Percentiles rank a stretch among this genome's conserved stretches.
Evolutionary conservation across 2,888 invertebrate species (phyloP).

Genomic region (Julus scandinavius): DNA sequence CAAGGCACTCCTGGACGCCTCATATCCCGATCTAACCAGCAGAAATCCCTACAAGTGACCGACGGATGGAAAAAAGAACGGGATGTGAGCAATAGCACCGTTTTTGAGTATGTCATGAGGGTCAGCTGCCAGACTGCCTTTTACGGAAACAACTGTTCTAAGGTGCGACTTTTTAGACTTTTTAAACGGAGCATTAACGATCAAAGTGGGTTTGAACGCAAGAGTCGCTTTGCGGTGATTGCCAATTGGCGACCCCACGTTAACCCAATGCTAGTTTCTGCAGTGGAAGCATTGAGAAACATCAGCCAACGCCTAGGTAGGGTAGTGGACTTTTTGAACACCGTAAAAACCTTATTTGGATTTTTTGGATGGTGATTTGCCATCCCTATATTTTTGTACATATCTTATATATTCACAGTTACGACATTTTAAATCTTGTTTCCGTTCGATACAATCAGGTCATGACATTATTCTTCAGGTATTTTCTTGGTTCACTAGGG

Average conservation of each 20-base stretch:
- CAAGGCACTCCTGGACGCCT: conserved; percentile 42
- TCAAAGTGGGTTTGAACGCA: neutral
- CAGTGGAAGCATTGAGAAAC: neutral
- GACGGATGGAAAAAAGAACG: conserved; percentile 52
- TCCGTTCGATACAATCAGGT: neutral
- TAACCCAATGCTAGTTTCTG: neutral
- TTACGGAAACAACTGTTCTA: conserved; percentile 54
- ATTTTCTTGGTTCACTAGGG: neutral
- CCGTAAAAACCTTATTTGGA: conserved; percentile 49
- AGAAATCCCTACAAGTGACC: neutral
- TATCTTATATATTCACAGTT: neutral
- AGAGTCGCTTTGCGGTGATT: neutral
- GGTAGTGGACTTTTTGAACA: conserved; percentile 45
- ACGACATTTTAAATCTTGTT: conserved; percentile 31
- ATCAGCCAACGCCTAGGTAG: conserved; percentile 14
- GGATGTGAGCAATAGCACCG: conserved; percentile 42
- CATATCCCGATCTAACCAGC: neutral
- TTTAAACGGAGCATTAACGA: neutral
- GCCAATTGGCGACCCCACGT: conserved; percentile 18
- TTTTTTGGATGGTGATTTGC: conserved; percentile 44
- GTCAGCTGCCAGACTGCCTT: conserved; percentile 53
- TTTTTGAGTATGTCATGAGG: conserved; percentile 49
- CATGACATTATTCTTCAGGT: neutral
- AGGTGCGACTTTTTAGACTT: conserved; percentile 52
- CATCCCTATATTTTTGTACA: neutral